Conservation (phyloP, 1,140 invertebrate species). For the Zaprionus camerounensis region DNA sequence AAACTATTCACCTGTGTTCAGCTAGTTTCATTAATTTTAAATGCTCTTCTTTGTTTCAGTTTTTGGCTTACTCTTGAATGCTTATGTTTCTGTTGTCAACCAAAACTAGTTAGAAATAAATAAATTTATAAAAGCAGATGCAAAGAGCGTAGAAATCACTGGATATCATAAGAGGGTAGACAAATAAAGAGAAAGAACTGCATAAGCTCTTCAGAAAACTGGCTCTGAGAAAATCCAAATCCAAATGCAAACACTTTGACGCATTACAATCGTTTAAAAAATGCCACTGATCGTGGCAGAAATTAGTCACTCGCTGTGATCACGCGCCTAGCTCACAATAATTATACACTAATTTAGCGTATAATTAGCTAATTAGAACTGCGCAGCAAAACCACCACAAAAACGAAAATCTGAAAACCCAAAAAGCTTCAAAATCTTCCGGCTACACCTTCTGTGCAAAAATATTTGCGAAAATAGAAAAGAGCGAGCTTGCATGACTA, state of each 20-base stretch:
- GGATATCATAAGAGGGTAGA: background rate
- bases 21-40: constrained; percentile 45
- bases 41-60: constrained; percentile 36
- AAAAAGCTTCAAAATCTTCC: constrained; percentile 66
- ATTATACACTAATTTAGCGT: constrained; percentile 81
- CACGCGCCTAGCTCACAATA: constrained; percentile 68
- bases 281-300: constrained; percentile 9
- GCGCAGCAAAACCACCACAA: constrained; percentile 58
- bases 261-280: background rate
- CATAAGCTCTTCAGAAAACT: constrained; percentile 6
- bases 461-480: constrained; percentile 79
- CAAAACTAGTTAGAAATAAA: constrained; percentile 12
- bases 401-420: constrained; percentile 43
- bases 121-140: constrained; percentile 5
- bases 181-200: constrained; percentile 19
- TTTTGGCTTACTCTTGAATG: constrained; percentile 24
- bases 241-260: background rate
- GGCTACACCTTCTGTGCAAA: constrained; percentile 81
- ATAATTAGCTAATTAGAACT: constrained; percentile 83
- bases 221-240: background rate
- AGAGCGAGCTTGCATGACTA: constrained; percentile 61
- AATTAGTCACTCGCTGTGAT: constrained; percentile 60
- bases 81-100: constrained; percentile 30
- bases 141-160: constrained; percentile 17
- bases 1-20: constrained; percentile 22